phyloP scores from a whole-genome alignment of 2,113 vertebrate genomes.

The Prunella himalayana region DNA sequence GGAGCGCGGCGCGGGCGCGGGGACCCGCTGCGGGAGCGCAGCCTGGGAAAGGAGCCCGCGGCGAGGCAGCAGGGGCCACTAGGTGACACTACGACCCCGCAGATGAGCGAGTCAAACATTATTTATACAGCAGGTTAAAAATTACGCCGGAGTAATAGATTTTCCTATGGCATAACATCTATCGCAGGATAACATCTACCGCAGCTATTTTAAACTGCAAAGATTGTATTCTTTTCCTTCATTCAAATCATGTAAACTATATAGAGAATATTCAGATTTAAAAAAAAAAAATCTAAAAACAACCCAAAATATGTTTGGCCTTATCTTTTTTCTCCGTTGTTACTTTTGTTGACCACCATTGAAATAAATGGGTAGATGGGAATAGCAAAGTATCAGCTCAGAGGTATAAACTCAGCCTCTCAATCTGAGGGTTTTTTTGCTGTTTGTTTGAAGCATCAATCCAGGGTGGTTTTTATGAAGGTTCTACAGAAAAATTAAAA shows the following conservation, averaged over 20 bases:
- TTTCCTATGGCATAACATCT: not conserved
- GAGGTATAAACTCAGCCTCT: not conserved
- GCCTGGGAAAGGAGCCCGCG: accelerated
- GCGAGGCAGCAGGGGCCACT: not conserved
- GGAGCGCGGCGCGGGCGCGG: too few relatives aligned
- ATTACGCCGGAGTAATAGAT: accelerated
- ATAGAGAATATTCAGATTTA: not conserved
- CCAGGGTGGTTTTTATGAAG: not conserved
- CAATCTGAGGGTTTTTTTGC: not conserved
- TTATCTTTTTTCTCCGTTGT: not conserved
- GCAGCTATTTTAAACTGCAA: not conserved
- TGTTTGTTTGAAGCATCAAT: not conserved
- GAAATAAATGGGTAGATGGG: not conserved
- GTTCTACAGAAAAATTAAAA: not conserved
- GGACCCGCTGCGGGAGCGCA: accelerated
- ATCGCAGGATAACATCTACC: not conserved
- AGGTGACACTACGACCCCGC: not conserved
- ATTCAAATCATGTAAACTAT: not conserved
- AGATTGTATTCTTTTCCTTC: accelerated
- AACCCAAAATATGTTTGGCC: not conserved
- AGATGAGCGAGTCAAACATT: accelerated
- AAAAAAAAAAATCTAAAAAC: not conserved
- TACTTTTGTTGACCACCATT: not conserved
- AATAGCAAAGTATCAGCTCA: not conserved
- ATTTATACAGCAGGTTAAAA: slow-evolving; percentile 8